Evolutionary conservation across 2,797 vertebrate species (phyloP), one percentile per base, ranked within the genome.

Genomic region (Phrynocephalus guinanensis): DNA sequence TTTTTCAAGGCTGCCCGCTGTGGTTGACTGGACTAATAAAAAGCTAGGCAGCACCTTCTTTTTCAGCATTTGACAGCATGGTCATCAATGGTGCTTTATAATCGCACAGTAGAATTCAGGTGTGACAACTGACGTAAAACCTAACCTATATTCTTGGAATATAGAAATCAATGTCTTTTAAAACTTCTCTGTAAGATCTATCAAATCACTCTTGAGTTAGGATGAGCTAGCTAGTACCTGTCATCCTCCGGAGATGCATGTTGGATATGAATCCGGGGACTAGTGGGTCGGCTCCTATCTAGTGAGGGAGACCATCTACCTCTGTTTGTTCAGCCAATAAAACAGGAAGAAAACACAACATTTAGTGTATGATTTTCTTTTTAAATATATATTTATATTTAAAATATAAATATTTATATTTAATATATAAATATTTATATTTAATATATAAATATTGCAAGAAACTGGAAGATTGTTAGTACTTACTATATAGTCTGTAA

Each of bases 231-330:
- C 95, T 96, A 97, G 97, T 99, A 99, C 98, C 99, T 99, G 98
- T 99, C 98, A 94, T 99, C 98, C 96, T 99, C 98, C 84, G 98
- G 98, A 97, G 98, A 98, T 88, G 98, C 98, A 96, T 99, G 98
- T 97, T 99, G 98, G 96, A 99, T 99, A 96, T 99, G 98, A 98
- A 99, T 99, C 98, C 98, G 98, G 97, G 99, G 98, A 95, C 99
- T 99, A 96, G 97, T 97, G 92, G 98, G 97, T 95, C 98, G 98
- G 97, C 98, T 98, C 97, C 98, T 98, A 97, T 98, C 98, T 97
- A 99, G 97, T 94, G 98, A 98, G 95, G 97, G 98, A 96, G 97
- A 98, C 96, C 95, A 98, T 97, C 97, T 98, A 96, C 94, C 95
- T 94, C 96, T 97, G 96, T 93, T 95, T 96, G 96, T 96, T 96